Conservation (phyloP, 2,797 vertebrate genomes). For the Falco novaeseelandiae region DNA sequence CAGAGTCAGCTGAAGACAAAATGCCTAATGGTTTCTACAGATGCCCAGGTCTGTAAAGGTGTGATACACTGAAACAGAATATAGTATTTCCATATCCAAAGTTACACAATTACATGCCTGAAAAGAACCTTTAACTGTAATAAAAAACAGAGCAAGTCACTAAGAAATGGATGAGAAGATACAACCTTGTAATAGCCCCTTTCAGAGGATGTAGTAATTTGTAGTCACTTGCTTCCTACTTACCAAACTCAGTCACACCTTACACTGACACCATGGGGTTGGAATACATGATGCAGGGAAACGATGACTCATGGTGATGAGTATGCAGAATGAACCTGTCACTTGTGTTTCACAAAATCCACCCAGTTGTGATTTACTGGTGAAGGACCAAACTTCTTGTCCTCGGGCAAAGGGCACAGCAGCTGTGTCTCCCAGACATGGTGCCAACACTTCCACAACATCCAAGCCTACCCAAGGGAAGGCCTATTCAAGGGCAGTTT, state of each 20-base stretch:
- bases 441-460: neutral
- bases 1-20: neutral
- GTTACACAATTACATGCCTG: neutral
- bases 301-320: fast-evolving
- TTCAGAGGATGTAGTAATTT: neutral
- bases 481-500: neutral
- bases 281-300: neutral
- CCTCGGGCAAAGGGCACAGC: neutral
- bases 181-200: neutral
- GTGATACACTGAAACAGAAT: neutral
- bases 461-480: neutral
- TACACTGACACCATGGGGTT: neutral
- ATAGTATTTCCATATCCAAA: neutral
- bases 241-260: neutral
- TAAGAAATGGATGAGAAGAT: neutral
- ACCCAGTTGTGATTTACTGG: neutral
- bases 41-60: neutral
- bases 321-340: neutral
- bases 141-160: neutral
- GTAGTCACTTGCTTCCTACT: neutral
- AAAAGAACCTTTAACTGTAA: neutral
- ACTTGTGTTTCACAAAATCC: neutral
- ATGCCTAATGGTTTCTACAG: neutral
- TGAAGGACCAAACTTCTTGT: neutral
- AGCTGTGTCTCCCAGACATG: neutral